phyloP scores from a whole-genome alignment of 2,888 invertebrate genomes.

The Ischnus inquisitorius region DNA sequence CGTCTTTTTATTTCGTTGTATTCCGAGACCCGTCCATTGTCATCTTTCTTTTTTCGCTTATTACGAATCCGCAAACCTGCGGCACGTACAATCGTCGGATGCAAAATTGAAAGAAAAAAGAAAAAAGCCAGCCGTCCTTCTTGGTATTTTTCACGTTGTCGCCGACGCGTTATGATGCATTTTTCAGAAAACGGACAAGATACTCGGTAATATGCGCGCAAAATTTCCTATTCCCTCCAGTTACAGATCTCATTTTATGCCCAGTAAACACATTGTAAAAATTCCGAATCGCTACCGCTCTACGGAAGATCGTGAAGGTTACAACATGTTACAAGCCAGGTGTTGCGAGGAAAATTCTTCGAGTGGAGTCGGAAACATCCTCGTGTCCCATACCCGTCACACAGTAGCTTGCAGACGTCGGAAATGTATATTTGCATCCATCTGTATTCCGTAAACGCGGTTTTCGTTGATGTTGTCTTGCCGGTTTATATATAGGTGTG shows the following conservation, averaged over 20 bases:
- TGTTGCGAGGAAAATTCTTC: slow-evolving; percentile 31
- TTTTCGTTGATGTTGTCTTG: slow-evolving; percentile 10
- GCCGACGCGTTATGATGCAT: not conserved
- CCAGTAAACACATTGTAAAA: slow-evolving; percentile 10
- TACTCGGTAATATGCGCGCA: not conserved
- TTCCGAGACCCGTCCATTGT: not conserved
- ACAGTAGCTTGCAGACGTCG: slow-evolving; percentile 25
- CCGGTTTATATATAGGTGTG: not conserved
- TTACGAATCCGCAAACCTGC: not conserved
- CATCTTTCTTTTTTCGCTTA: not conserved
- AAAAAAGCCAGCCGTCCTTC: not conserved
- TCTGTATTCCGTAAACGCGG: slow-evolving; percentile 38
- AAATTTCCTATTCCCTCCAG: not conserved
- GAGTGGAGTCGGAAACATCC: slow-evolving; percentile 18
- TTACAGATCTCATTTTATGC: not conserved
- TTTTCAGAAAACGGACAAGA: not conserved
- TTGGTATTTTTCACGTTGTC: not conserved
- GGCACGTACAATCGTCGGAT: not conserved
- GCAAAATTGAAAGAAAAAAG: not conserved
- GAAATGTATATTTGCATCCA: slow-evolving; percentile 46
- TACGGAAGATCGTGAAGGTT: slow-evolving; percentile 7
- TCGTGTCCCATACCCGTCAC: slow-evolving; percentile 23
- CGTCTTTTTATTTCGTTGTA: not conserved
- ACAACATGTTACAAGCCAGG: slow-evolving; percentile 45
- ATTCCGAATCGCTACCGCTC: not conserved